Conservation (phyloP, 2,797 vertebrate species). For the Gobionotothen gibberifrons region DNA sequence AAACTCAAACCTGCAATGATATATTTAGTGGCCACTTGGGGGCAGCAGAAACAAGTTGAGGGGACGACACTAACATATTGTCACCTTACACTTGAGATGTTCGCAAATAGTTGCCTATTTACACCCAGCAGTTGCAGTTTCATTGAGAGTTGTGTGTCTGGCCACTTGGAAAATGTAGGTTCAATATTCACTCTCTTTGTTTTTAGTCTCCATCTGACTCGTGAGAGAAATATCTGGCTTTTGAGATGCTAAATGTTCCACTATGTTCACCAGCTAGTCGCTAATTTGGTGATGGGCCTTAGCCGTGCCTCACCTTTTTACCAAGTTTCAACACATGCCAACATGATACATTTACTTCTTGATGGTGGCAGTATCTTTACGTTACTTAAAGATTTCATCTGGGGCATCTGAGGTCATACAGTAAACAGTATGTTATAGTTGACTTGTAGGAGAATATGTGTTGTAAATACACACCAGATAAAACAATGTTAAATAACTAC, state of each 20-base stretch:
- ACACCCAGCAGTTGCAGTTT: background rate
- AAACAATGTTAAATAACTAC: conserved; percentile 5
- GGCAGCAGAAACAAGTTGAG: background rate
- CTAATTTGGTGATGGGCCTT: background rate
- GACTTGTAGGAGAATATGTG: conserved; percentile 1
- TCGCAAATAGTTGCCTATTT: background rate
- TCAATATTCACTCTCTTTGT: background rate
- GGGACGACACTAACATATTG: background rate
- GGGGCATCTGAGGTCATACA: background rate
- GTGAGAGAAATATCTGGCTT: background rate
- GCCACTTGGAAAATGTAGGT: too few species aligned
- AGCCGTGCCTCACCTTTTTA: too few species aligned
- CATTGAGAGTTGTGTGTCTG: background rate
- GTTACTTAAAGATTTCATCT: background rate
- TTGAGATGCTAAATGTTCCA: background rate
- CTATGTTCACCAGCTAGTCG: background rate
- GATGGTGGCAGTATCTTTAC: background rate
- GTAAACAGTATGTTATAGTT: conserved; percentile 4
- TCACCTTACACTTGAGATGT: background rate
- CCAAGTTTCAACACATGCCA: background rate
- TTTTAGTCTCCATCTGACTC: conserved; percentile 5
- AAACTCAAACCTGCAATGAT: background rate
- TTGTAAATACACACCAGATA: conserved; percentile 15
- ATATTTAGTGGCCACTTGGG: background rate
- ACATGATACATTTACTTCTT: background rate